These are phyloP conservation scores for Brachyhypopomus gauderio DNA, from an alignment of 2,113 vertebrate species.

Conservation along the genomic window DNA sequence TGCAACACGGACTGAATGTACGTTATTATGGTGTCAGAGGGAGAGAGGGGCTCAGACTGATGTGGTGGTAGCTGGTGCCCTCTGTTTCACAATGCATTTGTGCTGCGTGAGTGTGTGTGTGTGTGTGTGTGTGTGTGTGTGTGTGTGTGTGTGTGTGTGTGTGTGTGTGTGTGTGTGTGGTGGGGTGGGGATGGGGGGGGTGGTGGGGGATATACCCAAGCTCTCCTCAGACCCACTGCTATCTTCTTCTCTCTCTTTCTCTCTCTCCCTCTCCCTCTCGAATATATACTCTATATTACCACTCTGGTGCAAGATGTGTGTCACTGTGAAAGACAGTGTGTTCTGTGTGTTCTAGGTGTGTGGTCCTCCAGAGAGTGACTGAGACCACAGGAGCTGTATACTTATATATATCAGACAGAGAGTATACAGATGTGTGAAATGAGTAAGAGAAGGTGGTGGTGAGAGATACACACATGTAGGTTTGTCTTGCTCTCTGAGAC, in stretches of 20 bases:
- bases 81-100: conserved; percentile 1
- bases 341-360: background rate
- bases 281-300: background rate
- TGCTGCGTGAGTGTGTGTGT: conserved; percentile 10
- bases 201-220: too few relatives aligned
- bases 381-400: conserved; percentile 32
- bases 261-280: background rate
- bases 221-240: too few relatives aligned
- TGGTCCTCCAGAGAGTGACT: conserved; percentile 18
- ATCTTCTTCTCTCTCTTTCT: too few relatives aligned
- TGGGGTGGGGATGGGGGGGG: too few relatives aligned
- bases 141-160: background rate
- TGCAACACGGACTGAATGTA: conserved; percentile 61
- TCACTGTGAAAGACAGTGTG: background rate
- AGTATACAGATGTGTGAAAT: conserved; percentile 46
- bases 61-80: conserved; percentile 53
- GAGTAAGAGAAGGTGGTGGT: conserved; percentile 4
- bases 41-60: conserved; percentile 56
- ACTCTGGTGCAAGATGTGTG: background rate
- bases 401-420: conserved; percentile 26
- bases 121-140: conserved; percentile 1
- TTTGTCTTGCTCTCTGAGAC: background rate
- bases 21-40: conserved; percentile 61
- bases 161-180: background rate
- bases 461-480: too few relatives aligned